phyloP scores from a whole-genome alignment of 2,888 invertebrate genomes.

The Colostygia pectinataria region DNA sequence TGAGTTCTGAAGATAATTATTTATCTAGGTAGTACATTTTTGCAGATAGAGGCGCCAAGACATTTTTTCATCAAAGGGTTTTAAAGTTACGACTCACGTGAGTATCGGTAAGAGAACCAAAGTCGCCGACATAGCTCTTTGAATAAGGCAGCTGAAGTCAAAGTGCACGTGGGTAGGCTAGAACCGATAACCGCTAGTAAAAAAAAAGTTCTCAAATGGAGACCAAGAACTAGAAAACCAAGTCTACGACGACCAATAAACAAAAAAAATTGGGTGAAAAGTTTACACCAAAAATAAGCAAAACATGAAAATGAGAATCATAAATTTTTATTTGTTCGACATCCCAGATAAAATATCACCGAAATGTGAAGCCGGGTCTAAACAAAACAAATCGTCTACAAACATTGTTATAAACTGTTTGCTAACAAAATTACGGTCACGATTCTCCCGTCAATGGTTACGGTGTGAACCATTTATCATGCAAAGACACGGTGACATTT shows the following conservation, averaged over 20 bases:
- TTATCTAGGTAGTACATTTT: conserved; percentile 7
- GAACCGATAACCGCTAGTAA: too few species aligned
- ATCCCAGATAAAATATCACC: conserved; percentile 8
- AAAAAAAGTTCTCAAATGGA: too few species aligned
- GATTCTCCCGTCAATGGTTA: conserved; percentile 25
- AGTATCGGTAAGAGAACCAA: too few species aligned
- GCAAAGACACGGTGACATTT: conserved; percentile 5
- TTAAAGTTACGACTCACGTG: too few species aligned
- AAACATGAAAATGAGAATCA: conserved; percentile 14
- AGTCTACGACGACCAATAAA: too few species aligned
- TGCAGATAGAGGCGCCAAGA: conserved; percentile 4
- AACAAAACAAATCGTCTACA: conserved; percentile 27
- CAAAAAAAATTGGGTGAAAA: too few species aligned
- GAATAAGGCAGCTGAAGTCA: too few species aligned
- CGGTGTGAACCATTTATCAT: conserved; percentile 27
- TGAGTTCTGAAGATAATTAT: conserved; percentile 28
- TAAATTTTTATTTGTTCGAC: conserved; percentile 4
- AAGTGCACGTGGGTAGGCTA: too few species aligned
- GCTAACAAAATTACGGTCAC: conserved; percentile 31
- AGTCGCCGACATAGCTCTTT: too few species aligned
- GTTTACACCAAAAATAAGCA: neutral
- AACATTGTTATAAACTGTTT: conserved; percentile 32
- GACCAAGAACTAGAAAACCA: too few species aligned
- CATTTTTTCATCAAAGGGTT: too few species aligned
- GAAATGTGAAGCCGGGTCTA: conserved; percentile 17